Percentiles rank a stretch among this genome's conserved stretches.
phyloP scores from a whole-genome alignment of 1,140 invertebrate species.

The Paralvinella palmiformis region DNA sequence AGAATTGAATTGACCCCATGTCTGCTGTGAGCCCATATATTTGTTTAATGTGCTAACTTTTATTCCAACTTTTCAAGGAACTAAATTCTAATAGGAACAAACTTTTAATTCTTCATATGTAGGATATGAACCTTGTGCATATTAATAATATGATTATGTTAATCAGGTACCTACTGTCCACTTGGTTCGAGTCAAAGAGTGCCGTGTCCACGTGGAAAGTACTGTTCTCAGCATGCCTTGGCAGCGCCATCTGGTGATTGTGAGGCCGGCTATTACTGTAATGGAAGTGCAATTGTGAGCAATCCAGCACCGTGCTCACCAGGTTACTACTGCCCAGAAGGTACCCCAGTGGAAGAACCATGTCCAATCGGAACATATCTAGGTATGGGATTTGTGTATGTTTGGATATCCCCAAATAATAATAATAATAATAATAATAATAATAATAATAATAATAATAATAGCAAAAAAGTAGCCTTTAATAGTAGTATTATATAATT shows the following conservation, averaged over 20 bases:
- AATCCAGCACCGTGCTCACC: slow-evolving; percentile 29
- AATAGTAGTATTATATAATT: too few relatives aligned
- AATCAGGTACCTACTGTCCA: slow-evolving; percentile 39
- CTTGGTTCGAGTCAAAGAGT: slow-evolving; percentile 27
- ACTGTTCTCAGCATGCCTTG: slow-evolving; percentile 35
- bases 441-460: too few relatives aligned
- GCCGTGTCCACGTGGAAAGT: slow-evolving; percentile 39
- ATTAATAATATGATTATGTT: not conserved
- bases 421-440: too few relatives aligned
- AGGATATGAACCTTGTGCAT: too few relatives aligned
- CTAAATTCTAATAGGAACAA: too few relatives aligned
- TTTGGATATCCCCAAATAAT: too few relatives aligned
- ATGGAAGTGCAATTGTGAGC: slow-evolving; percentile 30
- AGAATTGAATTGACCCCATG: too few relatives aligned
- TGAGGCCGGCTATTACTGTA: slow-evolving; percentile 42
- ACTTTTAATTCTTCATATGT: too few relatives aligned
- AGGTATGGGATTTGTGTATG: slow-evolving; percentile 22
- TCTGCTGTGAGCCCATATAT: too few relatives aligned
- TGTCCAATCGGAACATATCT: slow-evolving; percentile 40
- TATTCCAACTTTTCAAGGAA: too few relatives aligned
- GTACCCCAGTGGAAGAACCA: slow-evolving; percentile 30
- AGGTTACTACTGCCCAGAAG: slow-evolving; percentile 41
- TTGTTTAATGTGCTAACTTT: too few relatives aligned
- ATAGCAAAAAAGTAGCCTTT: too few relatives aligned
- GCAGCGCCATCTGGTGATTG: slow-evolving; percentile 35